These are phyloP conservation scores for Cacoxenus indagator DNA, from an alignment of 2,888 invertebrate species.

Conservation along the genomic window DNA sequence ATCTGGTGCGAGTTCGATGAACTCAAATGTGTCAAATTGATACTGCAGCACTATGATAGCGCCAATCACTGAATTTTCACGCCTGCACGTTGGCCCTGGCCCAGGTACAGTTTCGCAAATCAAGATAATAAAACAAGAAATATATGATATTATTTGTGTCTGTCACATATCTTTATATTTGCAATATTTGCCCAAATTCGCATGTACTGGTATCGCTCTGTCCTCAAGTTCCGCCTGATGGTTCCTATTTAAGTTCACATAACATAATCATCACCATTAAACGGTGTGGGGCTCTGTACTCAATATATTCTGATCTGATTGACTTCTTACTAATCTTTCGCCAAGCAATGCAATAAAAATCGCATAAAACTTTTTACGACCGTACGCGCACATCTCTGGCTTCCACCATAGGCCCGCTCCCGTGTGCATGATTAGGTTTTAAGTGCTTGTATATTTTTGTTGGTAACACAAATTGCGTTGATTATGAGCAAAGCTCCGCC, in stretches of 20 bases:
- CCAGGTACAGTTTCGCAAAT: too few species aligned
- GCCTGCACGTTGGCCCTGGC: too few species aligned
- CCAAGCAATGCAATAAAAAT: not conserved
- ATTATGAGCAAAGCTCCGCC: not conserved
- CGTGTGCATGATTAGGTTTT: not conserved
- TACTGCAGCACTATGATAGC: not conserved
- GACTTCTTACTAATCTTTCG: not conserved
- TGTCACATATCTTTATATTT: too few species aligned
- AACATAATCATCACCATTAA: too few species aligned
- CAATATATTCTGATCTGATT: not conserved
- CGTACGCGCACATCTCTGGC: too few species aligned
- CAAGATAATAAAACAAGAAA: too few species aligned
- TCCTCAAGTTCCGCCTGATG: too few species aligned
- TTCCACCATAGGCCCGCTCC: too few species aligned
- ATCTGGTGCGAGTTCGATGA: constrained; percentile 49
- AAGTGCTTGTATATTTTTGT: not conserved
- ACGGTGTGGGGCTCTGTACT: not conserved
- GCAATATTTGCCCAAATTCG: too few species aligned
- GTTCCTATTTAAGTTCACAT: too few species aligned
- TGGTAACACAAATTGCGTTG: not conserved
- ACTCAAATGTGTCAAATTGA: constrained; percentile 42
- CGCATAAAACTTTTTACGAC: constrained; percentile 8
- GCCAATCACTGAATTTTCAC: not conserved
- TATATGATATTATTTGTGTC: too few species aligned
- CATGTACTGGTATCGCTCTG: too few species aligned